Base-by-base conservation (phyloP, 2,888 invertebrate genomes). In the Drosophila maculinotata region DNA sequence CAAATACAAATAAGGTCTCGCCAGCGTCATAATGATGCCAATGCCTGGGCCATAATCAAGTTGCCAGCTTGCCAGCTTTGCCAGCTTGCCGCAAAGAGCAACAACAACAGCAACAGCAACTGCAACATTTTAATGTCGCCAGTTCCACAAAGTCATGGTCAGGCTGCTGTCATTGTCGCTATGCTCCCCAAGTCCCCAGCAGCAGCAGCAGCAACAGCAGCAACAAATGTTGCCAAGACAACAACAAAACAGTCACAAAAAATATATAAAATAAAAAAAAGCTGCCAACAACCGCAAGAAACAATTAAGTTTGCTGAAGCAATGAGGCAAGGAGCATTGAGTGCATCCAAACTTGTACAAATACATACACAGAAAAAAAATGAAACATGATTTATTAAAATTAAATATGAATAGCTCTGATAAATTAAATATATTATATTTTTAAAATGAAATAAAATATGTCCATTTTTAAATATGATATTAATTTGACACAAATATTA, bases 1-100 rank as follows among this genome's bases (percentile, higher is more conserved):
- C 83, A 81, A 87, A 71, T 20, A 20, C 85, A 87, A 85, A 85
- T 85, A 84, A 87, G 85, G 79, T 82, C 68, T 76, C 69, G 72
- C 65, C 79, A 60, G 64, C 42, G 30, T 56, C 84, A 81, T 79
- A 86, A 81, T 86, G 75, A 83, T 67, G 77, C 66, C 67, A 69
- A 71, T 65, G 57, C 72, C 59, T 68, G 76, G 66, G 36, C 79
- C 71, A 75, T 56, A 72, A 78, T 79, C 82, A 79, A 65, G 67
- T 71, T 81, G 71, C 75, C 68, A 60, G 58, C n/a, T 78, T 58
- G 53, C 25, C 48, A 45, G 36, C 5, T 8, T 48, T 49, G 39
- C 69, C 35, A 33, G 31, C 12, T 44, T 31, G 20, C 2, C 20
- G n/a, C n/a, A n/a, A n/a, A 36, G 42, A 52, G 39, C 58, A 35